Percentiles rank a stretch among this genome's conserved stretches.
Evolutionary conservation across 2,888 invertebrate genomes (phyloP).

Genomic region (Heliconius aoede): DNA sequence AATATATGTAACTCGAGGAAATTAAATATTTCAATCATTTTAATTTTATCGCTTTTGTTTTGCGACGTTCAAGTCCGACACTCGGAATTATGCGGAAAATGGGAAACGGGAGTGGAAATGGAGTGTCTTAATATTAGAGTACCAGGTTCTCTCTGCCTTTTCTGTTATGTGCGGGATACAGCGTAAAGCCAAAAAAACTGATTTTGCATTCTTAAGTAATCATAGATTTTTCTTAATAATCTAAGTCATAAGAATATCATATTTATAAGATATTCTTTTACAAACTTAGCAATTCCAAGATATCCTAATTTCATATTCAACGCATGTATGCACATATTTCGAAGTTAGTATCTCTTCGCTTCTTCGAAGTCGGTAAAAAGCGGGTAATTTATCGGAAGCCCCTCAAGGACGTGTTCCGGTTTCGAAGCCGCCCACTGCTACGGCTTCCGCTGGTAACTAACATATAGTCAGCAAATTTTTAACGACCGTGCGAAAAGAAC

Average conservation of each 20-base stretch:
- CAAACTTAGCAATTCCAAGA: neutral
- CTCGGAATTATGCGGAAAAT: too few species aligned
- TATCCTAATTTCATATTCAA: conserved; percentile 4
- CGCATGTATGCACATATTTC: conserved; percentile 21
- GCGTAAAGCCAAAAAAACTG: too few species aligned
- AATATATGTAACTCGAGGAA: neutral
- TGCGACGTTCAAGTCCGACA: too few species aligned
- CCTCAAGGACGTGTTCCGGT: conserved; percentile 75
- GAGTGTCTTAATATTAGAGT: too few species aligned
- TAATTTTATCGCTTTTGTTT: neutral
- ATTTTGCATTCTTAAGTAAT: too few species aligned
- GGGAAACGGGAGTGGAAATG: too few species aligned
- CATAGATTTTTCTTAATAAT: neutral
- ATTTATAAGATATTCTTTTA: neutral
- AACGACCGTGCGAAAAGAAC: conserved; percentile 33
- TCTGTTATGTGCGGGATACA: neutral
- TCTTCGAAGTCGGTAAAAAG: conserved; percentile 47
- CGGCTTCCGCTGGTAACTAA: conserved; percentile 70
- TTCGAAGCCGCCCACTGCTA: conserved; percentile 64
- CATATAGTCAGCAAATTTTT: conserved; percentile 54
- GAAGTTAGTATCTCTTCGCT: conserved; percentile 16
- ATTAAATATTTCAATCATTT: neutral
- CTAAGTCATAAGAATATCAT: neutral
- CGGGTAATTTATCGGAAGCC: conserved; percentile 78
- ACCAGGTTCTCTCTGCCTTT: too few species aligned